A percentile compares a stretch with the other conserved stretches of the same genome.
phyloP scores from a whole-genome alignment of 2,888 invertebrate genomes.

The Folsomia manolachei region DNA sequence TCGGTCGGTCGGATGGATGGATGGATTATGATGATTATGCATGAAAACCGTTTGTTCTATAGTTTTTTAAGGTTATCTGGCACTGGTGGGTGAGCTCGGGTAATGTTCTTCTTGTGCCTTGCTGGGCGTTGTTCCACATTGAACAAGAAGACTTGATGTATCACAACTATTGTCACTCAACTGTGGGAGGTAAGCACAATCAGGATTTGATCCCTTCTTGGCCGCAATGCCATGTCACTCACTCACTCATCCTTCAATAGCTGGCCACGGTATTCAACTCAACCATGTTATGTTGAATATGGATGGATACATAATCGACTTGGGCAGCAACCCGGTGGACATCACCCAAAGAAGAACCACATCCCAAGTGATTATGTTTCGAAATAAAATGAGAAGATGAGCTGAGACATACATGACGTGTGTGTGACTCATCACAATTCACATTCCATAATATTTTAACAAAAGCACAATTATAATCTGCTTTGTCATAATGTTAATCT shows the following conservation, averaged over 20 bases:
- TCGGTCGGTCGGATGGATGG: too few species aligned
- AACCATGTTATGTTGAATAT: too few species aligned
- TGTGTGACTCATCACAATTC: slow-evolving; percentile 40
- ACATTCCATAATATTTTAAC: slow-evolving; percentile 26
- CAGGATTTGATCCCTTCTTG: slow-evolving; percentile 34
- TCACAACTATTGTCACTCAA: slow-evolving; percentile 44
- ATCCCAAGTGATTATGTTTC: neutral
- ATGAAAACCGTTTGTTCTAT: too few species aligned
- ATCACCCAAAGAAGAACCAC: neutral
- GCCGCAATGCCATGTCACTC: slow-evolving; percentile 11
- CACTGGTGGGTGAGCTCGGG: too few species aligned
- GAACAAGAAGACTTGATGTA: slow-evolving; percentile 33
- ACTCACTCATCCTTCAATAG: neutral
- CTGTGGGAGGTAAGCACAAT: slow-evolving; percentile 39
- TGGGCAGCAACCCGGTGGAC: neutral
- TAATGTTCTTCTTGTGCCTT: too few species aligned
- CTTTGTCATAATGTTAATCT: slow-evolving; percentile 22
- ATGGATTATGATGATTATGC: too few species aligned
- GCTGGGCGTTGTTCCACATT: slow-evolving; percentile 31
- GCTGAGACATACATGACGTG: too few species aligned
- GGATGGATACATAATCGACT: slow-evolving; percentile 15
- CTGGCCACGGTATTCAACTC: too few species aligned
- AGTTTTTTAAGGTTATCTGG: too few species aligned
- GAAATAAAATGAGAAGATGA: neutral
- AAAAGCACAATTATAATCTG: slow-evolving; percentile 25